A percentile compares a stretch with the other conserved stretches of the same genome.
Evolutionary conservation across 2,888 invertebrate genomes (phyloP).

Genomic region (Dryococelus australis): DNA sequence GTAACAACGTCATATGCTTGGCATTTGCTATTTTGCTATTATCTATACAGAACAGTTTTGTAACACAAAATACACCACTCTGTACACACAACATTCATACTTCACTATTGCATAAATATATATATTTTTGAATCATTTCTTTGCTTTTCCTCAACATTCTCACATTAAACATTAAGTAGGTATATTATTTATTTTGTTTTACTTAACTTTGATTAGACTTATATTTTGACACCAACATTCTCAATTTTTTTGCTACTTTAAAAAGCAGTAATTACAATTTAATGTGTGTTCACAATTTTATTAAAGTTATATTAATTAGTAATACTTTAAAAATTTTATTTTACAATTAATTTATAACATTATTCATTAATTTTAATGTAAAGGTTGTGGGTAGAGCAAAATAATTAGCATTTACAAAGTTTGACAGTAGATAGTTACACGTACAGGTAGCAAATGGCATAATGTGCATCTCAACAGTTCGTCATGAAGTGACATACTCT

Average conservation of each 20-base stretch:
- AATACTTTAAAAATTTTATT: neutral
- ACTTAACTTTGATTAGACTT: neutral
- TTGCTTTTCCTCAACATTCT: neutral
- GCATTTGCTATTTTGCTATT: neutral
- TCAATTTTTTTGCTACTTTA: neutral
- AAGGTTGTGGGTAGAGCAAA: neutral
- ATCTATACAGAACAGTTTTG: neutral
- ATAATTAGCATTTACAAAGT: neutral
- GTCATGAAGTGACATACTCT: neutral
- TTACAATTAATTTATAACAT: neutral
- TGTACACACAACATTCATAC: neutral
- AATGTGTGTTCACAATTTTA: neutral
- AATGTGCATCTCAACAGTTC: neutral
- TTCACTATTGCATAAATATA: conserved; percentile 10
- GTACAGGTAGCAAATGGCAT: neutral
- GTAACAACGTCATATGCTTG: neutral
- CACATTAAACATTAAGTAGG: neutral
- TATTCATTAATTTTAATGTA: neutral
- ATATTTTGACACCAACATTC: neutral
- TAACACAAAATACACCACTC: conserved; percentile 16
- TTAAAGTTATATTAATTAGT: neutral
- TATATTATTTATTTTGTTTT: neutral
- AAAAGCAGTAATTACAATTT: neutral
- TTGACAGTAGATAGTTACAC: neutral
- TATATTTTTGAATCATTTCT: neutral